Conservation (phyloP, 2,797 vertebrate species). For the Acanthurus tractus region DNA sequence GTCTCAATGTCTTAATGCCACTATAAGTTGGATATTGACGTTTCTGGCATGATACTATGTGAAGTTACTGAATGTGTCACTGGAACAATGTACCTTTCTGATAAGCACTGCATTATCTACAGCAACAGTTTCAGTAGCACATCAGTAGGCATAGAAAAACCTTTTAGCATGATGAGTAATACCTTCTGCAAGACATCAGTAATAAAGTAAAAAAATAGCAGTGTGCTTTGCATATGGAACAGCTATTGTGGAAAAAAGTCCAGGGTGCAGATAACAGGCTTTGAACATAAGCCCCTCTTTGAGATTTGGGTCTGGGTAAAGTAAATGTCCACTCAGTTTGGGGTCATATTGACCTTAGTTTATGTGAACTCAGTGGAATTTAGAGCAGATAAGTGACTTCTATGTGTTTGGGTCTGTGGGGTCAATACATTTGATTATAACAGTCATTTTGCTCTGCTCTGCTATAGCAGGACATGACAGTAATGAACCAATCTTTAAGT, state of each 20-base stretch:
- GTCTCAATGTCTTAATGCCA: neutral
- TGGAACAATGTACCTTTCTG: too few species aligned
- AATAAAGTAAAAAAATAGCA: too few species aligned
- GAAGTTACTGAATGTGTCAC: neutral
- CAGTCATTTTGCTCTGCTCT: neutral
- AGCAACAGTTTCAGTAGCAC: conserved; percentile 17
- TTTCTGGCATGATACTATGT: neutral
- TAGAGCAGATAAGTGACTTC: neutral
- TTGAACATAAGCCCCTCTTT: neutral
- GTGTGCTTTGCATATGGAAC: neutral
- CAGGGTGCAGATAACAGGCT: neutral
- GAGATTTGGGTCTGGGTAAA: neutral
- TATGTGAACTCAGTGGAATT: neutral
- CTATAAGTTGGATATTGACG: neutral
- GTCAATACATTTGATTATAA: conserved; percentile 27
- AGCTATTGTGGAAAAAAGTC: neutral
- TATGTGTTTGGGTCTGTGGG: conserved; percentile 16
- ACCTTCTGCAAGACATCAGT: neutral
- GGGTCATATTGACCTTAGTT: neutral
- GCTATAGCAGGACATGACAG: neutral
- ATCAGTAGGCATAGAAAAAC: neutral
- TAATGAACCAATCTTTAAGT: neutral
- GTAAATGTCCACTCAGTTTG: neutral
- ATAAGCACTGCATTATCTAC: neutral
- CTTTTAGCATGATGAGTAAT: neutral